Base-by-base conservation (phyloP, 2,888 invertebrate species). In the Muscina levida region DNA sequence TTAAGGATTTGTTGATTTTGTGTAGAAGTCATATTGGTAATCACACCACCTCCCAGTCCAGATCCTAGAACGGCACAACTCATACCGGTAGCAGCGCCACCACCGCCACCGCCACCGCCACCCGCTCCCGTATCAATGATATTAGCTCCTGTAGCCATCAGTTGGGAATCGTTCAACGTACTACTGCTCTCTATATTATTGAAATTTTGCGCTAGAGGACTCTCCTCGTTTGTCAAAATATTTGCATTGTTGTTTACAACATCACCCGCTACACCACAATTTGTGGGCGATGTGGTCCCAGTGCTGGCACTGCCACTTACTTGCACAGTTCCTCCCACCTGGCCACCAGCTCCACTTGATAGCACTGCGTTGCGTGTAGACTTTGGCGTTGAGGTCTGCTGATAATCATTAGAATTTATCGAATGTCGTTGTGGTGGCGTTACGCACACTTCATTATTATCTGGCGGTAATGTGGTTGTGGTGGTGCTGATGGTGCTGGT, bases 321-420 rank as follows among this genome's bases (percentile, higher is more conserved):
- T n/a, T n/a, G n/a, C n/a, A n/a, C n/a, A n/a, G n/a, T n/a, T n/a
- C n/a, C n/a, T n/a, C n/a, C n/a, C n/a, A n/a, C n/a, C n/a, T n/a
- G n/a, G 2, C 39, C 19, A 68, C 62, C 17, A 15, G 11, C 8
- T 8, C 31, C 31, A 31, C 31, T 31, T 31, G 31, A 31, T 5
- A 5, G 53, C 39, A 78, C 24, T 62, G 72, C 67, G 70, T 37
- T 76, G 3, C 75, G 82, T 37, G 83, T 70, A 5, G 85, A 84
- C 78, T 88, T 88, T 19, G 89, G 87, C 17, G 89, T 88, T 59
- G 87, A 86, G 71, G 84, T 86, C 15, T 70, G 75, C 15, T 76
- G 80, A 62, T 84, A 88, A 65, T 89, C 88, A 82, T 85, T 86
- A 22, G 87, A 85, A 77, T 87, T 88, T 68, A 85, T 83, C 42